Evolutionary conservation across 2,113 vertebrate species (phyloP).

Genomic region (zebrafish (Danio rerio)): DNA sequence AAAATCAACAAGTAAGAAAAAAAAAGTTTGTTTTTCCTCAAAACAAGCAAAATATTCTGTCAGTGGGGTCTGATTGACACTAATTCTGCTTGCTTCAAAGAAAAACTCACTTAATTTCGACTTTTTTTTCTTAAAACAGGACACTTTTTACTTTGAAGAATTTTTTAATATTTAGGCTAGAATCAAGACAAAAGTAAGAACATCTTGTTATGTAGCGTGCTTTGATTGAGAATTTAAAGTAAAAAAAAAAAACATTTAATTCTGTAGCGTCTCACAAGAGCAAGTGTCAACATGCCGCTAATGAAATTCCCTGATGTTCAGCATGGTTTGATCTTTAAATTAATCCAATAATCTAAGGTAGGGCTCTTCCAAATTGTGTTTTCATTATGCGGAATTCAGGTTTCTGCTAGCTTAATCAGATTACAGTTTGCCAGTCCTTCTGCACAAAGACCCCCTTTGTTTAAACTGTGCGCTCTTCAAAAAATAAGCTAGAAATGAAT

Average conservation of each 20-base stretch:
- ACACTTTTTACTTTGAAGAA: too few species aligned
- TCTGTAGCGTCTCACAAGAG: neutral
- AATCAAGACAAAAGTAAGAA: too few species aligned
- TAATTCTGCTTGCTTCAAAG: too few species aligned
- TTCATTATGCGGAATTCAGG: constrained; percentile 52
- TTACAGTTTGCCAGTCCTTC: constrained; percentile 47
- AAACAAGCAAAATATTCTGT: too few species aligned
- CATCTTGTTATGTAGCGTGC: too few species aligned
- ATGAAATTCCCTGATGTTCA: constrained; percentile 34
- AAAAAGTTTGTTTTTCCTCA: too few species aligned
- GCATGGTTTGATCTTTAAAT: constrained; percentile 29
- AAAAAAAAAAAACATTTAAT: neutral
- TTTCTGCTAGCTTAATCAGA: constrained; percentile 58
- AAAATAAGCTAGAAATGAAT: neutral
- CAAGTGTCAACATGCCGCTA: neutral
- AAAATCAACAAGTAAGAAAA: too few species aligned
- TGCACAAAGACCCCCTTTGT: constrained; percentile 42
- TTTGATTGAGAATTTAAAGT: neutral
- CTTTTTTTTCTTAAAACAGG: too few species aligned
- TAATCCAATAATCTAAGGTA: constrained; percentile 48
- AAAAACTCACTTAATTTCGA: too few species aligned
- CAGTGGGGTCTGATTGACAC: too few species aligned
- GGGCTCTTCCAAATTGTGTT: constrained; percentile 35
- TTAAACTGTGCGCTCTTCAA: neutral
- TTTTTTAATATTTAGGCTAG: too few species aligned